phyloP scores from a whole-genome alignment of 2,113 vertebrate genomes.

The Leuciscus idus region DNA sequence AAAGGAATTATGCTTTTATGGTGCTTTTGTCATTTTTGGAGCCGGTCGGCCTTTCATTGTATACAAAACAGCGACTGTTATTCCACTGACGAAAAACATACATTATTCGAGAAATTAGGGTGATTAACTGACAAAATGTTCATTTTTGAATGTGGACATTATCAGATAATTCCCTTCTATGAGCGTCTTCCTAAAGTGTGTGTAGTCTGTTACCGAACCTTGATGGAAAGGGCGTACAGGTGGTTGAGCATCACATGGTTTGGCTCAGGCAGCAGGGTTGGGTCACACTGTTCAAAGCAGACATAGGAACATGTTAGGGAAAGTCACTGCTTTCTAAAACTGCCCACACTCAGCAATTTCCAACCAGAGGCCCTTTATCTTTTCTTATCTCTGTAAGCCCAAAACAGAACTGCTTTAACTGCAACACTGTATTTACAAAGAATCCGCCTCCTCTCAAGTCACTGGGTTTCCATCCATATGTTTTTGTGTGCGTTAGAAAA shows the following conservation, averaged over 20 bases:
- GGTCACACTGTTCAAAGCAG: conserved; percentile 84
- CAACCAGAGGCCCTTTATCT: conserved; percentile 11
- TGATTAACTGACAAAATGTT: not conserved
- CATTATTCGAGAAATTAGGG: not conserved
- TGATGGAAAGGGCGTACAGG: conserved; percentile 96
- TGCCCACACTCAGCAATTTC: not conserved
- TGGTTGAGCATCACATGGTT: conserved; percentile 99
- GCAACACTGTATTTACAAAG: not conserved
- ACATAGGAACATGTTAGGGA: conserved; percentile 9
- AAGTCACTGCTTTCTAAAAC: not conserved
- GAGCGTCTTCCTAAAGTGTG: not conserved
- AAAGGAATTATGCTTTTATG: not conserved
- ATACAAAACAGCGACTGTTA: not conserved
- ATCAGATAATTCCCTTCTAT: not conserved
- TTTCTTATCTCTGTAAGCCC: conserved; percentile 13
- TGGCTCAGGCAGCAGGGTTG: conserved; percentile 94
- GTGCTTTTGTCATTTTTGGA: not conserved
- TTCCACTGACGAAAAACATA: not conserved
- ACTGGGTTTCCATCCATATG: not conserved
- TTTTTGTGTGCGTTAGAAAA: not conserved
- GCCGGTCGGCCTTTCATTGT: not conserved
- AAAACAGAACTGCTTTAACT: not conserved
- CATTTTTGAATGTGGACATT: not conserved
- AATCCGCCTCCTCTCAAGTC: not conserved
- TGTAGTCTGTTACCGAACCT: conserved; percentile 71